These are phyloP conservation scores for Petroica traversi DNA, from an alignment of 2,113 vertebrate species.

Conservation along the genomic window DNA sequence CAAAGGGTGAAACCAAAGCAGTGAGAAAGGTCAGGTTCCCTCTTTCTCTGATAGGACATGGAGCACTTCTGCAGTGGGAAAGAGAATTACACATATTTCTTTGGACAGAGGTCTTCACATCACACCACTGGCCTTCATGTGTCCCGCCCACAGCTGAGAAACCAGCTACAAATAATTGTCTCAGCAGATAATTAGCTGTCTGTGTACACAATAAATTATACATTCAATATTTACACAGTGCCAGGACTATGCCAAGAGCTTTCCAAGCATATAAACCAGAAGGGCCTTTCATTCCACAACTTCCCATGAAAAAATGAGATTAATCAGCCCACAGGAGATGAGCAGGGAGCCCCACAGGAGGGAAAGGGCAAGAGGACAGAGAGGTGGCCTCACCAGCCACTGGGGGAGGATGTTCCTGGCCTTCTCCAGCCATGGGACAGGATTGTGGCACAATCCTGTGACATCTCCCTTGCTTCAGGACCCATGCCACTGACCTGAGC, in stretches of 20 bases:
- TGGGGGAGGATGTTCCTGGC: not conserved
- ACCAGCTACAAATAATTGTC: not conserved
- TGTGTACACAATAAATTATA: not conserved
- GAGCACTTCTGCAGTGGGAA: not conserved
- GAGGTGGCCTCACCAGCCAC: not conserved
- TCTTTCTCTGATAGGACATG: accelerated
- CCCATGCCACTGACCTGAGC: not conserved
- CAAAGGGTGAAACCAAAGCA: not conserved
- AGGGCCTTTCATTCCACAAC: not conserved
- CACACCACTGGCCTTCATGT: not conserved
- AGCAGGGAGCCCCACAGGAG: accelerated
- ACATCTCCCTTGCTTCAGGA: not conserved
- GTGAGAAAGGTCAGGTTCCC: not conserved
- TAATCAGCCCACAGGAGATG: not conserved
- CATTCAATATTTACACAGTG: not conserved
- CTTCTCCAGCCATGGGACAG: not conserved
- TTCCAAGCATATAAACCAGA: not conserved
- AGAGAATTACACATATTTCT: accelerated
- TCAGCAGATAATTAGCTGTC: not conserved
- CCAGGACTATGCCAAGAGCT: not conserved
- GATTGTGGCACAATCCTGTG: not conserved
- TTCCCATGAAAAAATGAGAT: not conserved
- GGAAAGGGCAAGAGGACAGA: not conserved
- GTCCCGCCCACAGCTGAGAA: not conserved
- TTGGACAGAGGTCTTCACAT: not conserved